Conservation (phyloP, 92 coral and sea anemone species). For the Blastomussa wellsi region DNA sequence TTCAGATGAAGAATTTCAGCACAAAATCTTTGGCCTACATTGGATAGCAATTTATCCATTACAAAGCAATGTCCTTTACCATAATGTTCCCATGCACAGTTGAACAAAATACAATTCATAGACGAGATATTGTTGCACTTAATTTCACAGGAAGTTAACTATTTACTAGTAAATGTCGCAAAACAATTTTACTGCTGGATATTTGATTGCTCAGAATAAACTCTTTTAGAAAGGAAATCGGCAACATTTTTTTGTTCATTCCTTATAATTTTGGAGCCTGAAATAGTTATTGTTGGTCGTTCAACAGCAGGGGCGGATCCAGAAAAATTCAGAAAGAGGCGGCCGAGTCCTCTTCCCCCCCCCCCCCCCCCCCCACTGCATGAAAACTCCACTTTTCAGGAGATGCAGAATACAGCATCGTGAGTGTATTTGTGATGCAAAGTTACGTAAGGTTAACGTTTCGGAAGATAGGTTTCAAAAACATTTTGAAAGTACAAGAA, state of each 20-base stretch:
- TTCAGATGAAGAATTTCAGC: not conserved
- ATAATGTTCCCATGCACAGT: too few species aligned
- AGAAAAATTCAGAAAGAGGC: too few species aligned
- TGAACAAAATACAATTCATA: too few species aligned
- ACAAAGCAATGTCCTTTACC: not conserved
- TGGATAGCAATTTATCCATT: not conserved
- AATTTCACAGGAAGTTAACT: not conserved
- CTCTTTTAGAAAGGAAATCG: not conserved
- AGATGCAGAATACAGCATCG: too few species aligned
- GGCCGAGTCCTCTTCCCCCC: too few species aligned
- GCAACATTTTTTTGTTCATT: not conserved
- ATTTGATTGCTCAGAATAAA: not conserved
- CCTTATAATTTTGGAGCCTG: not conserved
- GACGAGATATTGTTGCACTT: not conserved
- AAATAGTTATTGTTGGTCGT: not conserved
- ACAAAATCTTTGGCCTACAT: not conserved
- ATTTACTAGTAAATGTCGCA: not conserved
- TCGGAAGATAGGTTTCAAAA: too few species aligned
- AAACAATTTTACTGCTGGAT: not conserved
- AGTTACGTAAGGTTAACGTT: too few species aligned
- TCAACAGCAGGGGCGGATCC: too few species aligned
- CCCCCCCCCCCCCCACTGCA: too few species aligned
- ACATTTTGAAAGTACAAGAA: too few species aligned
- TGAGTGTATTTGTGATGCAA: too few species aligned
- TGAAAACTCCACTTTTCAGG: too few species aligned